Evolutionary conservation across 2,888 invertebrate species (phyloP), one percentile per base, ranked within the genome.

Genomic region (Amphimallon solstitiale): DNA sequence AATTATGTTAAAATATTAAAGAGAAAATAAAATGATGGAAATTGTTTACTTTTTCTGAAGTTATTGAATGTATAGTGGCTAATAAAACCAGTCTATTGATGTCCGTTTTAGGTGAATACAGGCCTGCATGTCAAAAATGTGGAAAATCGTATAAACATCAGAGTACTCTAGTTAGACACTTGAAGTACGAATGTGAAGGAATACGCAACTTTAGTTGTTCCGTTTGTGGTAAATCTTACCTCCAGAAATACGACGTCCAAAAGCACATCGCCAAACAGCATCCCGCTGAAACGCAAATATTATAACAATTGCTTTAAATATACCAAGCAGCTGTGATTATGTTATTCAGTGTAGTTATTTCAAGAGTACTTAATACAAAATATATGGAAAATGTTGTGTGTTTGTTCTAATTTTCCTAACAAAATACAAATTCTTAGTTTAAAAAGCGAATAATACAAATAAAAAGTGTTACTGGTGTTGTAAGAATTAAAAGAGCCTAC

Each of bases 141-240:
- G 90, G 90, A 67, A 92, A 92, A 82, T 87, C 88, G 67, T 93
- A 92, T 85, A 88, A 88, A 80, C 88, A 88, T 81, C 89, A 89
- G 76, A 88, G 89, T 68, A 90, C 89, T 40, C 83, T 91, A 67
- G 89, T 87, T 77, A 87, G 91, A 65, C 91, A 91, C 80, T 85
- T 88, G 75, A 87, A 87, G 78, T 88, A 89, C 80, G 91, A 91
- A 79, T 92, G 92, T 78, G 86, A 86, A 72, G 87, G 87, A 77
- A 84, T 85, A 72, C 88, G 88, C 37, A 85, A 86, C 76, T 87
- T 87, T 83, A 85, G 86, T 79, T 89, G 89, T 52, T 46, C 59
- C 17, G 54, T 71, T 43, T 72, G 73, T 62, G 61, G 54, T 21
- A 72, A 69, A 67, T 59, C 68, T 43, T 73, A 70, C 29, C 60